Conservation (phyloP, 2,113 vertebrate species). For the Perca flavescens region DNA sequence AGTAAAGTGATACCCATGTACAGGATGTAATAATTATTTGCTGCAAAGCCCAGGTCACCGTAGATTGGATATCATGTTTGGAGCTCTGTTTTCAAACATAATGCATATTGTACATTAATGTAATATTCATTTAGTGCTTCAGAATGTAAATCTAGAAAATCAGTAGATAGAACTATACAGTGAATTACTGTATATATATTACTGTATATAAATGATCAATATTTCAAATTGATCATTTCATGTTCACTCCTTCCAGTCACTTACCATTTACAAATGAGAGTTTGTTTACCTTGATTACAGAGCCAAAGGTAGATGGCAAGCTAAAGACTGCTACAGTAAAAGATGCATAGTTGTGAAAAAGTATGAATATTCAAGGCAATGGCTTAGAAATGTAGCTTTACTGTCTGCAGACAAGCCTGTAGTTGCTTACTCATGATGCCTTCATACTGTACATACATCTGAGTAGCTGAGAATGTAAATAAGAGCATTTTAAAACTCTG, state of each 20-base stretch:
- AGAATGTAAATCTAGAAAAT: slow-evolving; percentile 8
- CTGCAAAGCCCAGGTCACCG: not conserved
- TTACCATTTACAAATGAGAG: slow-evolving; percentile 72
- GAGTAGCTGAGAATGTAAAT: slow-evolving; percentile 14
- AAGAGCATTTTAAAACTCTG: not conserved
- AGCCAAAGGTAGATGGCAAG: slow-evolving; percentile 44
- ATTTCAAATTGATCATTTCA: slow-evolving; percentile 9
- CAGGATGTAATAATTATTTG: not conserved
- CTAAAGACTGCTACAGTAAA: slow-evolving; percentile 19
- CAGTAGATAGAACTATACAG: not conserved
- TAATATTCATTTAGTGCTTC: not conserved
- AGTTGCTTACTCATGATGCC: slow-evolving; percentile 72
- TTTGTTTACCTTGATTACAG: slow-evolving; percentile 63
- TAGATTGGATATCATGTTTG: slow-evolving; percentile 10
- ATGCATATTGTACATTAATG: slow-evolving; percentile 37
- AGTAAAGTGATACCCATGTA: slow-evolving; percentile 7
- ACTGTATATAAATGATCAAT: slow-evolving; percentile 12
- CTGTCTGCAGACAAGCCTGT: slow-evolving; percentile 18
- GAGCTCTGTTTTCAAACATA: slow-evolving; percentile 14
- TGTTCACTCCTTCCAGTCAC: slow-evolving; percentile 71
- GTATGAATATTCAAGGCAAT: not conserved
- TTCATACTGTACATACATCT: slow-evolving; percentile 61
- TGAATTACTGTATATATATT: slow-evolving; percentile 18
- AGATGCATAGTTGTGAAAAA: not conserved
- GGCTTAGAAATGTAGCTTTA: not conserved